Percentiles rank a stretch among this genome's conserved stretches.
phyloP scores from a whole-genome alignment of 2,113 vertebrate species.

The Panurus biarmicus region DNA sequence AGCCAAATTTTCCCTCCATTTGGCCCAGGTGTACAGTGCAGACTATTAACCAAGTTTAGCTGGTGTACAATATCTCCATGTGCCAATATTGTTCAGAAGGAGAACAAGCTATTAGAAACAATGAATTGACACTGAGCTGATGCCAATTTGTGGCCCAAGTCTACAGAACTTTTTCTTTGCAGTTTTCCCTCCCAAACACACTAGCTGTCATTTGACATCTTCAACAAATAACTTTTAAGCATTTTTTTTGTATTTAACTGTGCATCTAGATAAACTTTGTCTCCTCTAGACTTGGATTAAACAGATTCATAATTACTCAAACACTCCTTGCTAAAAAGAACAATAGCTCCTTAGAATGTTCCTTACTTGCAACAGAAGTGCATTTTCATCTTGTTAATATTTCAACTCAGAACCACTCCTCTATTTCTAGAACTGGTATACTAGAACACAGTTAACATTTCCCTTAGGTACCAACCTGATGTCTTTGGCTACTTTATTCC shows the following conservation, averaged over 20 bases:
- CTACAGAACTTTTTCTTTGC: background rate
- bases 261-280: background rate
- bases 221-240: background rate
- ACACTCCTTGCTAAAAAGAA: background rate
- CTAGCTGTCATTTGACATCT: background rate
- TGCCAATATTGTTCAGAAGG: background rate
- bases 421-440: background rate
- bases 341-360: background rate
- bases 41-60: background rate
- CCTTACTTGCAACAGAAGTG: background rate
- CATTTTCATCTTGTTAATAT: background rate
- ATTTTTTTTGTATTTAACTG: background rate
- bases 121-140: background rate
- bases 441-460: background rate
- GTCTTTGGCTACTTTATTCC: background rate
- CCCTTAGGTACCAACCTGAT: background rate
- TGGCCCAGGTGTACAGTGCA: background rate
- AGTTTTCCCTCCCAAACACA: background rate
- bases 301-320: background rate
- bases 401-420: background rate
- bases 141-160: background rate
- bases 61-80: rapidly evolving
- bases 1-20: background rate
- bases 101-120: background rate
- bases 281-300: background rate